A percentile compares a stretch with the other conserved stretches of the same genome.
These are phyloP conservation scores for Vulpes ferrilata DNA, from an alignment of 2,113 vertebrate genomes.

Conservation along the genomic window DNA sequence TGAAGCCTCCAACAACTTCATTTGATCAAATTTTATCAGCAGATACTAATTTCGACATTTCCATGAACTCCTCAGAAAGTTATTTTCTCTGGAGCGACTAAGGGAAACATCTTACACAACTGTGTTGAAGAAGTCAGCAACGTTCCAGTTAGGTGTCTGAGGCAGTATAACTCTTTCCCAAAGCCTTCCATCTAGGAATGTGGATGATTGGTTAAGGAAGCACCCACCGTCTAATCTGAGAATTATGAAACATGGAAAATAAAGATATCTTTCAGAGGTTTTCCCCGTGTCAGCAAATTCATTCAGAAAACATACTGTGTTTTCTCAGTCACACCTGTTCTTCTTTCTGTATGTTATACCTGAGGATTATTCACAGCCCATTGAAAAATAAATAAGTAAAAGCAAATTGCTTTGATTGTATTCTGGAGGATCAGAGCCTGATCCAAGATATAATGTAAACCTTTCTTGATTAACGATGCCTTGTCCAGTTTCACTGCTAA, in stretches of 20 bases:
- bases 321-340: background rate
- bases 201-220: background rate
- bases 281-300: background rate
- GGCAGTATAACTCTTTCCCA: background rate
- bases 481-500: background rate
- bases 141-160: background rate
- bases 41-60: background rate
- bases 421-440: background rate
- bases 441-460: background rate
- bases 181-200: background rate
- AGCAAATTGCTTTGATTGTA: conserved; percentile 62
- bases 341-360: conserved; percentile 24
- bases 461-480: conserved; percentile 17
- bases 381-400: conserved; percentile 71
- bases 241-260: background rate
- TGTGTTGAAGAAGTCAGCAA: background rate
- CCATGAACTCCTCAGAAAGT: background rate
- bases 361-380: conserved; percentile 69
- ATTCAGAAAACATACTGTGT: conserved; percentile 19
- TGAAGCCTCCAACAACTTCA: background rate
- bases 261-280: conserved; percentile 12
- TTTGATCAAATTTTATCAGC: conserved; percentile 15
- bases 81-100: background rate
- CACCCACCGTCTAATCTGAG: background rate
- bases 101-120: background rate